A percentile compares a stretch with the other conserved stretches of the same genome.
These are phyloP conservation scores for Gryllus longicercus DNA, from an alignment of 2,888 invertebrate species.

Conservation along the genomic window DNA sequence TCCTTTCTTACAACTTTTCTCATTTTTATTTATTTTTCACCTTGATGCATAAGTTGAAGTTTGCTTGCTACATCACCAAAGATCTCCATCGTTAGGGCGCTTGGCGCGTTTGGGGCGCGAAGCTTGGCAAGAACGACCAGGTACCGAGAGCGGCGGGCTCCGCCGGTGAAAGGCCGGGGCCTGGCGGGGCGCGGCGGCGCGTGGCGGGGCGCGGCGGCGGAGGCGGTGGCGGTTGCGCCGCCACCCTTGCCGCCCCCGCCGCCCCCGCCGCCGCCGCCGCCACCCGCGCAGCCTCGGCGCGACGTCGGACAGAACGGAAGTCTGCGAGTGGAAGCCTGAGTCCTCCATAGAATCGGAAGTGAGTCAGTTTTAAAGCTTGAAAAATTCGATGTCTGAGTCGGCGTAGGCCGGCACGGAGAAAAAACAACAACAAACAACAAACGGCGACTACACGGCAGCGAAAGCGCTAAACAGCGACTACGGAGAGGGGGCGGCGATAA, in stretches of 20 bases:
- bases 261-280: too few species aligned
- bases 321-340: conserved; percentile 8
- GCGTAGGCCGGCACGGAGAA: not conserved
- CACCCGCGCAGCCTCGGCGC: too few species aligned
- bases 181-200: too few species aligned
- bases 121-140: conserved; percentile 7
- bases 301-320: not conserved
- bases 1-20: too few species aligned
- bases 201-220: too few species aligned
- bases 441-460: not conserved
- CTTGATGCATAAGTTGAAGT: too few species aligned
- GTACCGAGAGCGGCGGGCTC: not conserved
- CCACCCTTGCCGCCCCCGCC: too few species aligned
- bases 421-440: not conserved
- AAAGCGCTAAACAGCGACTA: conserved; percentile 6
- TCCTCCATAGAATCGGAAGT: not conserved
- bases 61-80: too few species aligned
- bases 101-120: not conserved
- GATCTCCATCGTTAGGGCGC: not conserved
- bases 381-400: conserved; percentile 17
- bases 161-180: too few species aligned
- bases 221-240: too few species aligned
- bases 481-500: not conserved
- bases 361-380: conserved; percentile 7
- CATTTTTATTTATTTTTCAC: too few species aligned